These are phyloP conservation scores for Cabera pusaria DNA, from an alignment of 2,888 invertebrate genomes.

Conservation along the genomic window DNA sequence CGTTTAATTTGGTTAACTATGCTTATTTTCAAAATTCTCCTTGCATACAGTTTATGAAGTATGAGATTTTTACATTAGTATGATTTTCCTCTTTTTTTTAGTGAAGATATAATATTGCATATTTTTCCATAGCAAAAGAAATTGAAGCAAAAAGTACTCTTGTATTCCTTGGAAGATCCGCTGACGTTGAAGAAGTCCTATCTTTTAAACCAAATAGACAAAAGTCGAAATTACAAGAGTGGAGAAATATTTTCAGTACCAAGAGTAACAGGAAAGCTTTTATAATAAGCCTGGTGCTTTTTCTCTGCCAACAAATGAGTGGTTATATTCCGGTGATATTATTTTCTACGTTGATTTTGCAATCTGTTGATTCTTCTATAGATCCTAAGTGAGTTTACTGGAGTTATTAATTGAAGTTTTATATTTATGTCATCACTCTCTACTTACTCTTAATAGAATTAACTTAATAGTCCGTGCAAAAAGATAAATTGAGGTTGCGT, in stretches of 20 bases:
- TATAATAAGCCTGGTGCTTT: conserved; percentile 37
- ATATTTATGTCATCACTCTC: too few species aligned
- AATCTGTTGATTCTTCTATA: conserved; percentile 41
- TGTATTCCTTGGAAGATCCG: conserved; percentile 10
- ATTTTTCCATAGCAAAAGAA: conserved; percentile 15
- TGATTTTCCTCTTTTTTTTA: too few species aligned
- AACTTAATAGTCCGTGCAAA: too few species aligned
- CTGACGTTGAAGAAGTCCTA: conserved; percentile 15
- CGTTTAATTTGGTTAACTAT: too few species aligned
- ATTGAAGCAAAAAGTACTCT: conserved; percentile 22
- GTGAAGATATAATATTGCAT: too few species aligned
- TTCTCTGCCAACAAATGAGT: conserved; percentile 40
- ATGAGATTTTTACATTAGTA: too few species aligned
- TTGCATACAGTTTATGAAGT: too few species aligned
- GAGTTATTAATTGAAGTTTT: too few species aligned
- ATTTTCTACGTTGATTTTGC: conserved; percentile 46
- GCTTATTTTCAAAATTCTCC: too few species aligned
- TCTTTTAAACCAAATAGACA: conserved; percentile 1
- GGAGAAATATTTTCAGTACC: conserved; percentile 40
- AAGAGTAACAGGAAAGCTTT: conserved; percentile 45
- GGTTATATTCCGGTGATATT: conserved; percentile 40
- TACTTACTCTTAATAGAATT: too few species aligned
- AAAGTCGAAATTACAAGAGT: conserved; percentile 24
- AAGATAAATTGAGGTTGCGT: too few species aligned
- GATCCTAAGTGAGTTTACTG: conserved; percentile 23